Conservation (phyloP, 2,113 vertebrate species). For the Takifugu bimaculatus region DNA sequence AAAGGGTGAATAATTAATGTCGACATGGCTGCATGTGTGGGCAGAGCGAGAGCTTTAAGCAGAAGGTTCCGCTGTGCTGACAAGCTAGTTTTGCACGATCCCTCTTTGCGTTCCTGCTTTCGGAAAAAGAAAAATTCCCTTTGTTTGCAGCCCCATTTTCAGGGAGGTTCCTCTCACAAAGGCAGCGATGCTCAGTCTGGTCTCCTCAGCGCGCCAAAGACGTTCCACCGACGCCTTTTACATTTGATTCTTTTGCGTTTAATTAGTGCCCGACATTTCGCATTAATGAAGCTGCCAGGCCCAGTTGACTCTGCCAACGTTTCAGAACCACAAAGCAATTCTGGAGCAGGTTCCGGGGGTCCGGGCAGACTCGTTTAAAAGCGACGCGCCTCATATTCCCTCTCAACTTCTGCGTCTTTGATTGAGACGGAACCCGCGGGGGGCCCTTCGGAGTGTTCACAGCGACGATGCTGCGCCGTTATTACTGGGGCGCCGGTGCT, state of each 20-base stretch:
- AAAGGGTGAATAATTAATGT: slow-evolving; percentile 35
- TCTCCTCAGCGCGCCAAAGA: neutral
- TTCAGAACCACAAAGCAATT: too few species aligned
- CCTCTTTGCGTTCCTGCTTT: slow-evolving; percentile 20
- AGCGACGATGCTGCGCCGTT: too few species aligned
- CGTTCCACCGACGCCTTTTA: neutral
- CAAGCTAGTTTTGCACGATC: slow-evolving; percentile 22
- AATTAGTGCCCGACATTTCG: neutral
- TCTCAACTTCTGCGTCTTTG: too few species aligned
- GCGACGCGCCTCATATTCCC: neutral
- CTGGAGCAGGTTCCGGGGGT: too few species aligned
- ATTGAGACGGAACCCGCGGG: too few species aligned
- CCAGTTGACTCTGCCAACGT: too few species aligned
- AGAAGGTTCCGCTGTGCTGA: slow-evolving; percentile 31
- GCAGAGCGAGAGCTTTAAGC: slow-evolving; percentile 22
- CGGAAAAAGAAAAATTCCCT: slow-evolving; percentile 17
- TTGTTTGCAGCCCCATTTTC: slow-evolving; percentile 3
- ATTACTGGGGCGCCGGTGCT: too few species aligned
- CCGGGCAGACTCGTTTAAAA: neutral
- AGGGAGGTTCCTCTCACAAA: slow-evolving; percentile 1
- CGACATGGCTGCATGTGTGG: slow-evolving; percentile 18
- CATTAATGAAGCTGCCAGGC: neutral
- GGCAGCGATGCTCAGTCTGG: neutral
- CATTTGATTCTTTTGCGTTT: neutral
- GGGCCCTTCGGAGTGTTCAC: too few species aligned